Base-by-base conservation (phyloP, 2,888 invertebrate genomes). In the Anthoptus insignis region DNA sequence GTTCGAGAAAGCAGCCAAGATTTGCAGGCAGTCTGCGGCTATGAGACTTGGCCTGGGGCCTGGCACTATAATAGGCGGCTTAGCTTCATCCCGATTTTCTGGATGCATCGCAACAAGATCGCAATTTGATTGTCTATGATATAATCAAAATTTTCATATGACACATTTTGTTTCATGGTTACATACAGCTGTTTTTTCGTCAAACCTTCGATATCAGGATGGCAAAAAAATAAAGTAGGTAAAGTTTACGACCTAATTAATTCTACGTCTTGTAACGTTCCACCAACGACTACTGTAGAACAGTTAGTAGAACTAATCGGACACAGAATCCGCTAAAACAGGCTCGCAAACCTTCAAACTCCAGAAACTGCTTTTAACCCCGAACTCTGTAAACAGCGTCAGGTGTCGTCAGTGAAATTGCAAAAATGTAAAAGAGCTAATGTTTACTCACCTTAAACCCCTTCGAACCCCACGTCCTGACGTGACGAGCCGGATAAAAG, bases 401-500 rank as follows among this genome's bases (percentile, higher is more conserved):
- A 88, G 85, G 85, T 86, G 86, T 83, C 89, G 86, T 85, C 82
- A 88, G 86, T 89, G 91, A 92, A 92, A 93, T 93, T 93, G 91
- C 93, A 92, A 92, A 93, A 93, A 93, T 93, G 88, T 93, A 90
- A 92, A 92, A 91, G 92, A 92, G 92, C 90, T 93, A 91, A 92
- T 92, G 92, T 93, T 93, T 93, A 89, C 89, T 84, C 91, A 92
- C 93, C 92, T 93, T 91, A 89, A 91, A 91, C 92, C 92, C 89
- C 89, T 92, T 91, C 89, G 89, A 85, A 88, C 90, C 92, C 91
- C 87, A 86, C 84, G 86, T 80, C 77, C 85, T 84, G 81, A 89
- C 91, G 92, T 92, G 92, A 93, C 92, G 93, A 93, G 91, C 91
- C 87, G 92, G 92, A 92, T 93, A 92, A 93, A 93, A 92, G 92